These are phyloP conservation scores for Pyrocephalus nanus DNA, from an alignment of 2,797 vertebrate genomes.

Conservation along the genomic window DNA sequence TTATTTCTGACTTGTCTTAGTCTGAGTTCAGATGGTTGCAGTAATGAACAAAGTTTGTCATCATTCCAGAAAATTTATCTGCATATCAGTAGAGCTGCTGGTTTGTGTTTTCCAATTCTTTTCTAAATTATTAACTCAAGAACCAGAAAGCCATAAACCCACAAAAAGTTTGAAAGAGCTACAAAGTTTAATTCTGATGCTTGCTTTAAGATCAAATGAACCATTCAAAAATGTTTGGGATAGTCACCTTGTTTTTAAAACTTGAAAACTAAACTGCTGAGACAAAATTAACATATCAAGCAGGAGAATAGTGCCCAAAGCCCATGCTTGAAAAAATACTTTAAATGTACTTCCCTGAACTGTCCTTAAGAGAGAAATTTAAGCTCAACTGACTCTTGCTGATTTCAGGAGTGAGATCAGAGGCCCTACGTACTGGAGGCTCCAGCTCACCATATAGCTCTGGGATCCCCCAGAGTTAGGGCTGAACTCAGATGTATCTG, in stretches of 20 bases:
- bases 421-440: fast-evolving
- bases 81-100: background rate
- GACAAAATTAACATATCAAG: background rate
- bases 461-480: background rate
- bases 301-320: background rate
- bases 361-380: background rate
- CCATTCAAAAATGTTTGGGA: background rate
- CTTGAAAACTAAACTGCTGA: background rate
- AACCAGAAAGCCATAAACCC: background rate
- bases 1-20: background rate
- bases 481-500: background rate
- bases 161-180: background rate
- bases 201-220: background rate
- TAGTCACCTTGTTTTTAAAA: background rate
- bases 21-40: background rate
- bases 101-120: background rate
- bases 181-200: background rate
- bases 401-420: background rate
- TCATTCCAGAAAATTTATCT: conserved; percentile 14
- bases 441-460: background rate
- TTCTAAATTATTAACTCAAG: background rate
- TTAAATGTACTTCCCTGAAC: background rate
- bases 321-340: background rate
- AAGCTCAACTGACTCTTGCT: background rate
- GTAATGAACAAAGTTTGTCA: background rate